Conservation (phyloP, 2,113 vertebrate species). For the Hystrix cristata region DNA sequence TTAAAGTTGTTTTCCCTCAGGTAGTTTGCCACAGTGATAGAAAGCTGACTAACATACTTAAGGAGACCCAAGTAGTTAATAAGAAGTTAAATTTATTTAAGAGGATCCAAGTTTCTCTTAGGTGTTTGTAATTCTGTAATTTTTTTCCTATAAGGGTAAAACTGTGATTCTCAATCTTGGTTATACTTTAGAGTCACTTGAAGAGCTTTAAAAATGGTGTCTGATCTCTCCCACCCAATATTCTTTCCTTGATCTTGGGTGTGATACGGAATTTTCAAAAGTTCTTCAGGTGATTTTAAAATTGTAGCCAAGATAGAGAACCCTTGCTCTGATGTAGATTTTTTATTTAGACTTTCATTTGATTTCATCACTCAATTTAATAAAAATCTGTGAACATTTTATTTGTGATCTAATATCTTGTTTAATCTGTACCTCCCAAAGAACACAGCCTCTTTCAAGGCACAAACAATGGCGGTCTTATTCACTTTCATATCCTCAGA, state of each 20-base stretch:
- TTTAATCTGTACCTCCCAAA: background rate
- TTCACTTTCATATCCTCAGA: background rate
- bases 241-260: background rate
- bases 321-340: background rate
- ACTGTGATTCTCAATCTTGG: background rate
- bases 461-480: background rate
- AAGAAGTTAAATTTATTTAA: conserved; percentile 2
- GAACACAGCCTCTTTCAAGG: background rate
- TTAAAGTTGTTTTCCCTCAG: background rate
- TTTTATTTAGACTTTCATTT: background rate
- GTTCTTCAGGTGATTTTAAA: background rate
- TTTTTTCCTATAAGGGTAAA: background rate
- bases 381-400: background rate
- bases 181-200: background rate
- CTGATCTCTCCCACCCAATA: background rate
- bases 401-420: background rate
- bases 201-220: background rate
- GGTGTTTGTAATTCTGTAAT: background rate
- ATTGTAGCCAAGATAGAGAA: background rate
- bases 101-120: background rate
- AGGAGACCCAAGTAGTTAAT: background rate
- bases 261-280: background rate
- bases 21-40: background rate
- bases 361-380: background rate
- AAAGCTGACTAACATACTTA: background rate